A percentile compares a stretch with the other conserved stretches of the same genome.
phyloP scores from a whole-genome alignment of 2,113 vertebrate species.

The Channa maculata region DNA sequence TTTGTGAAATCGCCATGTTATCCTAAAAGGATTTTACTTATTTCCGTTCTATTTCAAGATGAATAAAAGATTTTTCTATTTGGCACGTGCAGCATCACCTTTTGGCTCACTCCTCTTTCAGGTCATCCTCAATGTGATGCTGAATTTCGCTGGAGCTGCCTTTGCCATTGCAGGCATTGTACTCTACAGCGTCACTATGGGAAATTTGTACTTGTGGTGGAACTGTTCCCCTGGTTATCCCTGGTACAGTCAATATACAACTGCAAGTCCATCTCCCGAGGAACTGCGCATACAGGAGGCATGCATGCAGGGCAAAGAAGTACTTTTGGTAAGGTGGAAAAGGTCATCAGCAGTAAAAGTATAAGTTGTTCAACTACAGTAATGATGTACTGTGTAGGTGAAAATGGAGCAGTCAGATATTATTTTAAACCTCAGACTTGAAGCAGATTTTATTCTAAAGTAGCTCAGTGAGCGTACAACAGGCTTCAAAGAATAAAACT shows the following conservation, averaged over 20 bases:
- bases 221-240: rapidly evolving
- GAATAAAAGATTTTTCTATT: not conserved
- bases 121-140: constrained; percentile 58
- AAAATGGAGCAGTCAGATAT: no score
- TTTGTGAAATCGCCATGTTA: not conserved
- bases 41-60: not conserved
- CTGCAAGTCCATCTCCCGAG: not conserved
- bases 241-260: rapidly evolving
- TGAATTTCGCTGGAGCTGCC: constrained; percentile 57
- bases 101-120: constrained; percentile 28
- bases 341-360: not conserved
- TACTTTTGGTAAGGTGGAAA: not conserved
- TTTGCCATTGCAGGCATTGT: constrained; percentile 68
- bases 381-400: no score
- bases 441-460: no score
- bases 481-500: no score
- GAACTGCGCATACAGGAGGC: rapidly evolving
- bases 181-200: constrained; percentile 48
- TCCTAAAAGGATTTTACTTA: not conserved
- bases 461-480: no score
- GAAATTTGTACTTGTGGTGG: rapidly evolving
- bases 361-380: not conserved
- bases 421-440: no score
- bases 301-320: not conserved
- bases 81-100: not conserved